Evolutionary conservation across 2,888 invertebrate species (phyloP).

Genomic region (Phytoseiulus persimilis): DNA sequence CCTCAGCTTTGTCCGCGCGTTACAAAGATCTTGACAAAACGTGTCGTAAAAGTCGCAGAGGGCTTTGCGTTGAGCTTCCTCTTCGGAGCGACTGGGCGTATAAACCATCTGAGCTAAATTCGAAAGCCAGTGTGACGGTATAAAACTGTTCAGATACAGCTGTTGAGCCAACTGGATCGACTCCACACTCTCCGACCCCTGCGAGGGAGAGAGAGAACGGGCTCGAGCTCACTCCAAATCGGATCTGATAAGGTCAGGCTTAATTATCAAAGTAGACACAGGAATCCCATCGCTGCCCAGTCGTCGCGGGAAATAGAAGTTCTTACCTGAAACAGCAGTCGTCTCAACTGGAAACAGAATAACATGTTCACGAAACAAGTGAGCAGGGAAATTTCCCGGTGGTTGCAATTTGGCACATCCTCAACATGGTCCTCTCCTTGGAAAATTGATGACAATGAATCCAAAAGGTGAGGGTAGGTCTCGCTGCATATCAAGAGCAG

Average conservation of each 20-base stretch:
- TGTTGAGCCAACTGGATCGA: constrained; percentile 25
- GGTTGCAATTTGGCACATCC: background rate
- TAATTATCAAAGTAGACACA: too few species aligned
- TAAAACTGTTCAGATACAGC: constrained; percentile 26
- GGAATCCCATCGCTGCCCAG: too few species aligned
- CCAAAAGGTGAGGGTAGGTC: constrained; percentile 1
- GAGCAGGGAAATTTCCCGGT: background rate
- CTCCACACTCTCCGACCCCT: constrained; percentile 8
- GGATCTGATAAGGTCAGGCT: too few species aligned
- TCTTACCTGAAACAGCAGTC: constrained; percentile 22
- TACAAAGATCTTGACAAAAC: constrained; percentile 26
- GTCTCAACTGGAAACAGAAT: constrained; percentile 23
- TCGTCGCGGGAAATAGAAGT: too few species aligned
- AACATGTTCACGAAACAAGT: constrained; percentile 29
- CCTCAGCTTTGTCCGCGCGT: constrained; percentile 21
- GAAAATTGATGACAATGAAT: background rate
- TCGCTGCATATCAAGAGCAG: constrained; percentile 18
- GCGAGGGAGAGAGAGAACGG: background rate
- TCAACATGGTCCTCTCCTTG: background rate
- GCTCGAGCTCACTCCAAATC: too few species aligned
- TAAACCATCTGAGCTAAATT: constrained; percentile 30
- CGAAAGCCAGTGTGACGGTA: constrained; percentile 25
- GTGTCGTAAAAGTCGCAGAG: constrained; percentile 22
- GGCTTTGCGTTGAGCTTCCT: constrained; percentile 28
- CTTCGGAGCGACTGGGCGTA: constrained; percentile 9